Percentiles rank a stretch among this genome's conserved stretches.
These are phyloP conservation scores for Neosilurus mollespiculum DNA, from an alignment of 2,797 vertebrate species.

Conservation along the genomic window DNA sequence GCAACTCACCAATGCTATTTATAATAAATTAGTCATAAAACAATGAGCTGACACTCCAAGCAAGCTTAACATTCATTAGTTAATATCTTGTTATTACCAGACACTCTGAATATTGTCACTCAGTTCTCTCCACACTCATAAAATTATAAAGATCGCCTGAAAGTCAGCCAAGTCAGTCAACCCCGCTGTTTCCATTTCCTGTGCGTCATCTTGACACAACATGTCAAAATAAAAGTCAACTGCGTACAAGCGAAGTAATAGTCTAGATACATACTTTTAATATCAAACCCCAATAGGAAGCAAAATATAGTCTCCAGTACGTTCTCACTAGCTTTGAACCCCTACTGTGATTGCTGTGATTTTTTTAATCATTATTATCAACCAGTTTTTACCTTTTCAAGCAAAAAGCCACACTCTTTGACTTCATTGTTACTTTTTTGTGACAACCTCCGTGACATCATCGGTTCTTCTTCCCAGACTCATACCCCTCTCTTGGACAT, in stretches of 20 bases:
- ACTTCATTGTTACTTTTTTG: no score
- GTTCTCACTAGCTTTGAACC: not conserved
- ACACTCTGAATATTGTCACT: not conserved
- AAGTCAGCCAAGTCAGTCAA: constrained; percentile 7
- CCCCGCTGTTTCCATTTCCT: constrained; percentile 14
- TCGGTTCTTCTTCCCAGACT: no score
- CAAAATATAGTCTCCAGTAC: not conserved
- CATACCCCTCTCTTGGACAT: no score
- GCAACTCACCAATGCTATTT: not conserved
- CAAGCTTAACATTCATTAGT: not conserved
- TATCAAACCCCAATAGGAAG: not conserved
- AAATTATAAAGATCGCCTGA: constrained; percentile 19
- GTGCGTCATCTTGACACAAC: not conserved
- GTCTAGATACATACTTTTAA: not conserved
- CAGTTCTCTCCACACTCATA: not conserved
- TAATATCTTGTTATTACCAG: constrained; percentile 20
- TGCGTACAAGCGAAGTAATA: no score
- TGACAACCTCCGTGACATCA: no score
- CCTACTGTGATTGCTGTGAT: no score
- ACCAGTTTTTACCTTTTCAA: no score
- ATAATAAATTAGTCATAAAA: not conserved
- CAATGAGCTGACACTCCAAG: not conserved
- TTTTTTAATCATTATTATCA: no score
- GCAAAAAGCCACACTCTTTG: no score
- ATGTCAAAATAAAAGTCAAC: constrained; percentile 39